phyloP scores from a whole-genome alignment of 1,140 invertebrate genomes.

The Batillaria attramentaria region DNA sequence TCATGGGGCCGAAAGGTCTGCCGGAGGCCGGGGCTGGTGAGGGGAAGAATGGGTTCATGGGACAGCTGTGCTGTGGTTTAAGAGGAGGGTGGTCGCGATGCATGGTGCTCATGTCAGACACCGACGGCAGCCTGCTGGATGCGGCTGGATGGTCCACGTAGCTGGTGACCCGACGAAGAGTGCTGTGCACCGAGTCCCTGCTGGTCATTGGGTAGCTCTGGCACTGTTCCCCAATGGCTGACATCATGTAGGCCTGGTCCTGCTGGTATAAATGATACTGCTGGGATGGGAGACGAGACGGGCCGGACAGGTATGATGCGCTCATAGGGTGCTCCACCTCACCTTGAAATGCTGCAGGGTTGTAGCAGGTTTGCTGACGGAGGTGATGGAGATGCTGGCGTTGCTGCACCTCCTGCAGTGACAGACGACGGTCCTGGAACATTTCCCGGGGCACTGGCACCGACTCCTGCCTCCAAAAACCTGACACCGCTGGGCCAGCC shows the following conservation, averaged over 20 bases:
- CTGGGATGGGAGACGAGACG: neutral
- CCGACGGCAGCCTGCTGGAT: neutral
- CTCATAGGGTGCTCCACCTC: neutral
- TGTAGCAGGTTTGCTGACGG: neutral
- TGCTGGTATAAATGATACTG: conserved; percentile 1
- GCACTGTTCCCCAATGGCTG: neutral
- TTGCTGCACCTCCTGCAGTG: neutral
- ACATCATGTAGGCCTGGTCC: neutral
- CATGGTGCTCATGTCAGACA: neutral
- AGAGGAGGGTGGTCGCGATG: conserved; percentile 46
- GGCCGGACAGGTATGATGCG: neutral
- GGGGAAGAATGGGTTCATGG: conserved; percentile 36
- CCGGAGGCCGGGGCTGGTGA: conserved; percentile 1
- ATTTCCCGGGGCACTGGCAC: neutral
- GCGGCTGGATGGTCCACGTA: neutral
- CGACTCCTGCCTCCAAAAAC: neutral
- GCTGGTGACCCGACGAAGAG: conserved; percentile 18
- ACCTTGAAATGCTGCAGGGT: too few relatives aligned
- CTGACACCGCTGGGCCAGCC: neutral
- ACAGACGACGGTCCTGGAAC: conserved; percentile 4
- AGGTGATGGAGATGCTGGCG: neutral
- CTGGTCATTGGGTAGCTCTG: neutral
- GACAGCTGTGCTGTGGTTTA: conserved; percentile 56
- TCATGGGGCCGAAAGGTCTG: conserved; percentile 38
- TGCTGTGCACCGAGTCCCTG: neutral